These are phyloP conservation scores for Drosophila jambulina DNA, from an alignment of 1,140 invertebrate genomes.

Conservation along the genomic window DNA sequence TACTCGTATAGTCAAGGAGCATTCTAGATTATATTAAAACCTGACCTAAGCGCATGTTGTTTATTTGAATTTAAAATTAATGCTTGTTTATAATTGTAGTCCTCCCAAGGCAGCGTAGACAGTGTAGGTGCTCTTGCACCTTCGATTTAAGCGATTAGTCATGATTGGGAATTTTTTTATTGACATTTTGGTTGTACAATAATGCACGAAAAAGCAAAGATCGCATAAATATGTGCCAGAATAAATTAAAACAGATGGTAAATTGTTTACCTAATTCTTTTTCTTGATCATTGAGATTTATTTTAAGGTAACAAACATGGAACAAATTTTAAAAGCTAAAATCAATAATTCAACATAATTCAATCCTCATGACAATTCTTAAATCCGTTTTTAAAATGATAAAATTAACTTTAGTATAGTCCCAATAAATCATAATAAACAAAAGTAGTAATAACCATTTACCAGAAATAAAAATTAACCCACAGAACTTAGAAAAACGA, in stretches of 20 bases:
- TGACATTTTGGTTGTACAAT: not conserved
- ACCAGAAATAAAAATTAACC: not conserved
- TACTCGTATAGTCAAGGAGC: slow-evolving; percentile 4
- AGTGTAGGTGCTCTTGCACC: slow-evolving; percentile 15
- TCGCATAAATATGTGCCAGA: too few relatives aligned
- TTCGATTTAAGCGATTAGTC: slow-evolving; percentile 14
- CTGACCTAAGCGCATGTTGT: slow-evolving; percentile 52
- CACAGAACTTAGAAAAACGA: not conserved
- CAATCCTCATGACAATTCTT: not conserved
- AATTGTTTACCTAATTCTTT: not conserved
- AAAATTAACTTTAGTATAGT: too few relatives aligned
- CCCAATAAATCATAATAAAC: not conserved
- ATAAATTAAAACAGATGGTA: not conserved
- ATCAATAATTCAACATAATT: too few relatives aligned
- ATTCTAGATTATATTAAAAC: slow-evolving; percentile 40
- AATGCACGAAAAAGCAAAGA: too few relatives aligned
- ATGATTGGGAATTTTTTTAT: not conserved
- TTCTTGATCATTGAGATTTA: not conserved
- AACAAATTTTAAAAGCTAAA: not conserved
- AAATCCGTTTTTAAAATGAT: too few relatives aligned
- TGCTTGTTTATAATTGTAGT: slow-evolving; percentile 22
- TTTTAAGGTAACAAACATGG: not conserved
- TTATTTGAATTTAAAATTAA: slow-evolving; percentile 27
- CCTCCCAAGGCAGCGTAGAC: not conserved
- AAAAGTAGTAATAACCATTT: too few relatives aligned